Base-by-base conservation (phyloP, 2,797 vertebrate genomes). In the Kryptopterus vitreolus region DNA sequence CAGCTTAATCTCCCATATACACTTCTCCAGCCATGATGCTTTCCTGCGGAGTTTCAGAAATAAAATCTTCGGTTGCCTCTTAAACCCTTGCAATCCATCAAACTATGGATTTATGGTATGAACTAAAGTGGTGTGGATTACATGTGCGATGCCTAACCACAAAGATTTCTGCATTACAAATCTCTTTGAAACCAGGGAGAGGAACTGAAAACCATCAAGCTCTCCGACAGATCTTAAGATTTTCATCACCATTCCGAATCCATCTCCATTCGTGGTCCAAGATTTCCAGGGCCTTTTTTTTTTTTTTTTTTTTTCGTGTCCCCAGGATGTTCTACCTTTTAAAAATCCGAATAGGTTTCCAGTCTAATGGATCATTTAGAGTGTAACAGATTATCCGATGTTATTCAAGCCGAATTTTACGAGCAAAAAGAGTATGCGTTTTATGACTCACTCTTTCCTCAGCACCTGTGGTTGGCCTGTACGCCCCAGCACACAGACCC, bases 401-500 rank as follows among this genome's bases (percentile, higher is more conserved):
- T 63, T 62, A 81, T 63, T 77, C 24, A 62, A 77, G 58, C 31
- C 46, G 74, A 77, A 63, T 77, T 77, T 81, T 81, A 81, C 22
- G 48, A 63, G 66, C 59, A 76, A 61, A 61, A 55, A 57, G 62
- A 50, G 38, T 57, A 50, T 57, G 58, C 31, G 26, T 71, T 81
- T 81, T 53, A 77, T 76, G 73, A 61, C 65, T 70, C 61, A 66
- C 52, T 48, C 7, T 59, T 35, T 71, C 65, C 66, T 72, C 48
- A 62, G 74, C 80, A 77, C 74, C 80, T 96, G 95, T 91, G 89
- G 89, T 85, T 76, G 89, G 87, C 90, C 90, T 88, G 85, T 89
- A 87, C 85, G 80, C 87, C 76, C 77, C 93, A 95, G 93, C 93
- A 92, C 93, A 94, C 93, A 94, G 86, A 26, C 85, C 65, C 66